Evolutionary conservation across 2,113 vertebrate species (phyloP).

Genomic region (Struthio camelus): DNA sequence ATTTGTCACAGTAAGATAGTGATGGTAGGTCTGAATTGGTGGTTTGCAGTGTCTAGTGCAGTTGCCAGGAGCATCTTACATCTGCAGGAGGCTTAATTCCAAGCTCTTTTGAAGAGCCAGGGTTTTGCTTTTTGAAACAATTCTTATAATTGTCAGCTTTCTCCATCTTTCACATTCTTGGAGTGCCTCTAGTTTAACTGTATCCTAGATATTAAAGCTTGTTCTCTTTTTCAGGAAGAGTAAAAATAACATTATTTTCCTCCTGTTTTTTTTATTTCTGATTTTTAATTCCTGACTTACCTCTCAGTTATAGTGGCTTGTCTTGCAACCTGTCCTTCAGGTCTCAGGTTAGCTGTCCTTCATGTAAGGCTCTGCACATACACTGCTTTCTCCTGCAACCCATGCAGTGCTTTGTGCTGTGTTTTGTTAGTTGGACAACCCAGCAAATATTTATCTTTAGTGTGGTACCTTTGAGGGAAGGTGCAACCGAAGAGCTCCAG

Average conservation of each 20-base stretch:
- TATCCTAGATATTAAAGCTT: background rate
- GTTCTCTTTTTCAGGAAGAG: background rate
- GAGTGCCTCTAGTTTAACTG: background rate
- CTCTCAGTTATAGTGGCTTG: background rate
- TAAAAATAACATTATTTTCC: background rate
- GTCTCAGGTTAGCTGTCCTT: background rate
- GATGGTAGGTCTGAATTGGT: background rate
- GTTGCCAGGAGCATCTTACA: background rate
- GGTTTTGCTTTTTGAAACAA: background rate
- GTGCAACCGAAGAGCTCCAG: background rate
- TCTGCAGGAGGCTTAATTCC: background rate
- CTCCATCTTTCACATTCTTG: background rate
- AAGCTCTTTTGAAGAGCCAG: background rate
- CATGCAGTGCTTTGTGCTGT: background rate
- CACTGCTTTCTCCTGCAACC: background rate
- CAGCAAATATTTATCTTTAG: background rate
- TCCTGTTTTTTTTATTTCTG: background rate
- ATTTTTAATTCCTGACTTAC: background rate
- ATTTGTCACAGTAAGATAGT: background rate
- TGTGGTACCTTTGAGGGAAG: background rate
- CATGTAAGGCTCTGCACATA: background rate
- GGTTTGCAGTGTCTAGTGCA: background rate
- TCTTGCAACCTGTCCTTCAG: background rate
- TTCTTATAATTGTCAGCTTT: background rate
- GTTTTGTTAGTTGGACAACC: background rate